phyloP scores from a whole-genome alignment of 2,113 vertebrate species.

The Camelus dromedarius region DNA sequence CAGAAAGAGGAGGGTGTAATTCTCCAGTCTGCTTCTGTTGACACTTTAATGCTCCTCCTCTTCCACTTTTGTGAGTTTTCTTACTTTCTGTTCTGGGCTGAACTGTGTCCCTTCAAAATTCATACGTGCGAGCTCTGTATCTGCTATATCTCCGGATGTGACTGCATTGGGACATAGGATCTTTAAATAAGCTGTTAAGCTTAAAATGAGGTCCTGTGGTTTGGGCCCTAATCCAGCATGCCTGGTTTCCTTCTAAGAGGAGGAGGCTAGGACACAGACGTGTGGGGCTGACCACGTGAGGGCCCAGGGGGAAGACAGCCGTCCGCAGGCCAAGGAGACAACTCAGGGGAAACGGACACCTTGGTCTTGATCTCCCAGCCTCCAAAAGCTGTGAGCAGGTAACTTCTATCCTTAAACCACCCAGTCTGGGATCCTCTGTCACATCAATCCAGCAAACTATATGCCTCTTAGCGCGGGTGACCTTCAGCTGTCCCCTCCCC shows the following conservation, averaged over 20 bases:
- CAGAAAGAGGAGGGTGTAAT: not conserved
- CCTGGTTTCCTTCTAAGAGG: not conserved
- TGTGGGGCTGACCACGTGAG: not conserved
- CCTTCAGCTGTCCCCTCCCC: not conserved
- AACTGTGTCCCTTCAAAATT: not conserved
- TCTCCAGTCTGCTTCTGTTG: not conserved
- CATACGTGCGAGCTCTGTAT: not conserved
- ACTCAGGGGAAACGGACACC: not conserved
- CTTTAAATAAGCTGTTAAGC: not conserved
- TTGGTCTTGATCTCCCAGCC: not conserved
- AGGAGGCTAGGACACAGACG: not conserved
- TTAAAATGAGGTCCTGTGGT: not conserved
- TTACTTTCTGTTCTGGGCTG: not conserved
- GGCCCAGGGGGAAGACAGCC: not conserved
- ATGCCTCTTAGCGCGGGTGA: no score
- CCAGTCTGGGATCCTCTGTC: no score
- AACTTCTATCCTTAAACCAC: not conserved
- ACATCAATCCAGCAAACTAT: not conserved
- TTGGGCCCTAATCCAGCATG: not conserved
- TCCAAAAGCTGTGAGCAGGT: not conserved
- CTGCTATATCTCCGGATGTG: not conserved
- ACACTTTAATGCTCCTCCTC: not conserved
- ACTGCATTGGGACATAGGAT: not conserved
- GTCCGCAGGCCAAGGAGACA: not conserved
- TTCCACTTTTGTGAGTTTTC: not conserved